Evolutionary conservation across 2,888 invertebrate species (phyloP).

Genomic region (Drosophila kanekoi): DNA sequence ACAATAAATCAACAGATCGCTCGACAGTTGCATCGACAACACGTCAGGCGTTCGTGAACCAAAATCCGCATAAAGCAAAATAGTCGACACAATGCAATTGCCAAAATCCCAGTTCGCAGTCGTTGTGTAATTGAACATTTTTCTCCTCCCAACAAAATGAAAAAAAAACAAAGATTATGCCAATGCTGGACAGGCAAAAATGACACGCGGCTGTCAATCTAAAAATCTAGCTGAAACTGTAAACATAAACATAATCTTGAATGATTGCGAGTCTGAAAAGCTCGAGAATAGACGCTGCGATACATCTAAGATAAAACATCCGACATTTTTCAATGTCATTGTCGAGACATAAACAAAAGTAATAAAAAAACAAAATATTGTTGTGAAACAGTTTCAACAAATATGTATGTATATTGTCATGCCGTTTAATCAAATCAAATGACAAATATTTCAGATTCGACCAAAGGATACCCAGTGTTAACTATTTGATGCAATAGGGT

Average conservation of each 20-base stretch:
- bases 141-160: background rate
- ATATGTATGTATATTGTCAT: background rate
- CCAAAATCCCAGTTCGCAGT: slow-evolving; percentile 45
- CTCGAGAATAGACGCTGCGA: slow-evolving; percentile 8
- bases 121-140: slow-evolving; percentile 33
- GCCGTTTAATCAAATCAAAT: slow-evolving; percentile 19
- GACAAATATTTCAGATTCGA: background rate
- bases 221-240: slow-evolving; percentile 34
- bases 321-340: slow-evolving; percentile 50
- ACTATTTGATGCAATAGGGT: background rate
- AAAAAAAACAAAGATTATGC: slow-evolving; percentile 3
- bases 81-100: slow-evolving; percentile 46
- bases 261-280: slow-evolving; percentile 20
- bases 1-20: slow-evolving; percentile 52
- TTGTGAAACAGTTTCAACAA: slow-evolving; percentile 14
- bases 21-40: slow-evolving; percentile 46
- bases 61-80: slow-evolving; percentile 27
- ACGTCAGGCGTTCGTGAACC: slow-evolving; percentile 9
- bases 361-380: slow-evolving; percentile 36
- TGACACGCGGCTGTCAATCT: slow-evolving; percentile 61
- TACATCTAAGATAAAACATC: slow-evolving; percentile 24
- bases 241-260: slow-evolving; percentile 57
- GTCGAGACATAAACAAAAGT: slow-evolving; percentile 58
- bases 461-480: slow-evolving; percentile 1
- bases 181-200: slow-evolving; percentile 4